Conservation (phyloP, 2,888 invertebrate genomes). For the Nephrotoma appendiculata region DNA sequence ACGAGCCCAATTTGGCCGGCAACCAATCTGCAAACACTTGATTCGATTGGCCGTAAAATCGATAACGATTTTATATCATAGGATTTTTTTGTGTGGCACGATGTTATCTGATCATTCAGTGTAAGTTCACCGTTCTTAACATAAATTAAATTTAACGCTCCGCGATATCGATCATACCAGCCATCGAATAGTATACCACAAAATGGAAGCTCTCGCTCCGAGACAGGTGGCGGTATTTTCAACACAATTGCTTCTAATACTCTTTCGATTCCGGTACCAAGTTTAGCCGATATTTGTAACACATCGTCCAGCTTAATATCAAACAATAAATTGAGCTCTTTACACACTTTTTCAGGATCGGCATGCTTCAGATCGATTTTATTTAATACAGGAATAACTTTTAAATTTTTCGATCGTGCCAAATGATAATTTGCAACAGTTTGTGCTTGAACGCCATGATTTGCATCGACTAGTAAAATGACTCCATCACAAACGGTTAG, state of each 20-base stretch:
- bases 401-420: constrained; percentile 66
- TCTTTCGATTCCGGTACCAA: constrained; percentile 67
- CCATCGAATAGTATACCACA: constrained; percentile 84
- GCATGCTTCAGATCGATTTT: constrained; percentile 93
- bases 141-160: constrained; percentile 62
- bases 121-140: constrained; percentile 60
- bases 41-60: constrained; percentile 64
- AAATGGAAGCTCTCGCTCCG: constrained; percentile 43
- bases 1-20: constrained; percentile 93
- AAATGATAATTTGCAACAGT: constrained; percentile 94
- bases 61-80: constrained; percentile 70
- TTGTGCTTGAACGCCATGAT: constrained; percentile 92
- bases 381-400: constrained; percentile 85
- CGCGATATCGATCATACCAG: constrained; percentile 81
- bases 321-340: constrained; percentile 69
- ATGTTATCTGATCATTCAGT: constrained; percentile 62
- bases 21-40: constrained; percentile 42
- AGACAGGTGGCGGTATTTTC: constrained; percentile 59
- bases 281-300: constrained; percentile 79
- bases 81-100: constrained; percentile 51
- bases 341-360: constrained; percentile 64
- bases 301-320: constrained; percentile 59
- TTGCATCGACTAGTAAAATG: constrained; percentile 87
- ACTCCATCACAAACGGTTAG: constrained; percentile 90
- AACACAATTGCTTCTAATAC: constrained; percentile 66